Percentiles rank a stretch among this genome's conserved stretches.
These are phyloP conservation scores for Chrysaora quinquecirrha DNA, from an alignment of 30 jellyfish, hydroid and myxozoan genomes.

Conservation along the genomic window DNA sequence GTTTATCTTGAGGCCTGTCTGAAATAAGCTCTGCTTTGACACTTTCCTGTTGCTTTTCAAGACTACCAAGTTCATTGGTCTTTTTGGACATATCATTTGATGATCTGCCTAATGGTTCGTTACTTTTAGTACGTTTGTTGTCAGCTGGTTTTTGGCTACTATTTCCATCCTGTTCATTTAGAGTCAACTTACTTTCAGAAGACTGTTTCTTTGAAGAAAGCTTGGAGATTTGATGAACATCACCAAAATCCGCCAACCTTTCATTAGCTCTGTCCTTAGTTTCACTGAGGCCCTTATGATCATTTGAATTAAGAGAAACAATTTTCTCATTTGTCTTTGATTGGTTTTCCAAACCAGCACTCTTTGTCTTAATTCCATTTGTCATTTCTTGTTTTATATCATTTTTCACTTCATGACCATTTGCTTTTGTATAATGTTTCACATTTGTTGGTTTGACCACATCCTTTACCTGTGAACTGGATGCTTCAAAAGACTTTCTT, in stretches of 20 bases:
- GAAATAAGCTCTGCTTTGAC: neutral
- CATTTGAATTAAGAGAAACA: neutral
- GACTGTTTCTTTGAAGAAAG: no score
- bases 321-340: no score
- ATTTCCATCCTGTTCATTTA: neutral
- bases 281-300: neutral
- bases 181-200: no score
- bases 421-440: neutral
- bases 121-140: neutral
- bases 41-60: neutral
- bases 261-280: neutral
- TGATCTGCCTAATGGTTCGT: no score
- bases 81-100: neutral
- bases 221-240: no score
- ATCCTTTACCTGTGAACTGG: neutral
- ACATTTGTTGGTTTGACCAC: neutral
- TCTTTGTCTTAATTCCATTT: neutral
- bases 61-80: neutral
- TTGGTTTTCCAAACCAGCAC: neutral
- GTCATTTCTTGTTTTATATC: no score
- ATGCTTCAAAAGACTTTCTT: constrained; percentile 36
- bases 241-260: no score
- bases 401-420: neutral
- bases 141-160: neutral
- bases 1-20: neutral